Evolutionary conservation across 2,113 vertebrate genomes (phyloP).

Genomic region (Odontophorus gujanensis): DNA sequence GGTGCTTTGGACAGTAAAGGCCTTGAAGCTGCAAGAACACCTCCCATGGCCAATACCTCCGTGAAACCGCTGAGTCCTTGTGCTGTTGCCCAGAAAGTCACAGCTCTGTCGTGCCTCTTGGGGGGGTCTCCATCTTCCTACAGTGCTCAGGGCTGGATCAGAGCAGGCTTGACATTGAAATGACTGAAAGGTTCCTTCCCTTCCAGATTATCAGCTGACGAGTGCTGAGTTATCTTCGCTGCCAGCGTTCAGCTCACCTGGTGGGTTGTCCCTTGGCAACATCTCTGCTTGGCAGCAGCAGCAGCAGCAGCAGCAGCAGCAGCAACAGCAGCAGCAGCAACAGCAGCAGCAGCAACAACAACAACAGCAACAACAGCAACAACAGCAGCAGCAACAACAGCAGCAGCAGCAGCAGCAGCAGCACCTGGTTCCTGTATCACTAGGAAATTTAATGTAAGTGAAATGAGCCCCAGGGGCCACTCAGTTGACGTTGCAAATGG

Average conservation of each 20-base stretch:
- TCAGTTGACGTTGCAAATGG: rapidly evolving
- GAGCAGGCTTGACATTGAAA: neutral
- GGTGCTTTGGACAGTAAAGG: too few relatives aligned
- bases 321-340: constrained; percentile 73
- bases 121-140: neutral
- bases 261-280: constrained; percentile 89
- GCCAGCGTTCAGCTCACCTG: constrained; percentile 90
- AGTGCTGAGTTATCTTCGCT: constrained; percentile 93
- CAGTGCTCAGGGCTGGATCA: rapidly evolving
- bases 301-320: constrained; percentile 77
- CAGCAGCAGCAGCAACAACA: constrained; percentile 77
- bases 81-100: rapidly evolving
- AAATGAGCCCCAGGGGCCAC: rapidly evolving
- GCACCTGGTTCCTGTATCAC: constrained; percentile 89
- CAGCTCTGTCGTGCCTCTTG: rapidly evolving
- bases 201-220: constrained; percentile 93
- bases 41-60: neutral
- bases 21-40: neutral
- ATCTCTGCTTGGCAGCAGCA: constrained; percentile 92
- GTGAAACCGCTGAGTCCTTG: rapidly evolving
- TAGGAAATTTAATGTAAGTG: constrained; percentile 93
- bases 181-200: neutral
- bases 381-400: neutral
- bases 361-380: constrained; percentile 81
- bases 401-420: constrained; percentile 68